Evolutionary conservation across 2,113 vertebrate genomes (phyloP).

Genomic region (Pterocles gutturalis): DNA sequence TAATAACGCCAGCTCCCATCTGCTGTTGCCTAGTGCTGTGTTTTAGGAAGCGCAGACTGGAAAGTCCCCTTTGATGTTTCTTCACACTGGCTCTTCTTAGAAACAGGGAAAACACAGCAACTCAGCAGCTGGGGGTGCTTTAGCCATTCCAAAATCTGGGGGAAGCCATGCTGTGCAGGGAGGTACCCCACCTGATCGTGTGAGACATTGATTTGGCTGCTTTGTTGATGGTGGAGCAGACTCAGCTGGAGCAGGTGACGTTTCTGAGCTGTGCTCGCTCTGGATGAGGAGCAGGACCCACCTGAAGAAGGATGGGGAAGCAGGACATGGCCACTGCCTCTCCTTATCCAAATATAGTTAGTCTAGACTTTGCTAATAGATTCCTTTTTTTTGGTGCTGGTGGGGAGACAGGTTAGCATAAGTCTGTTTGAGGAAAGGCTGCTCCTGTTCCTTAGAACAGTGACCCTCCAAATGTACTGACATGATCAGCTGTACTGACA

Average conservation of each 20-base stretch:
- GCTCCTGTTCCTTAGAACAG: neutral
- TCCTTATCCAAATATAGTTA: neutral
- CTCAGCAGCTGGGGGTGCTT: neutral
- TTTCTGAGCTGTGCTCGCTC: neutral
- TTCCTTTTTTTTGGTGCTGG: neutral
- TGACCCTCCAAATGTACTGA: neutral
- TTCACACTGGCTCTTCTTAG: neutral
- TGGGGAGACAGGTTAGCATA: neutral
- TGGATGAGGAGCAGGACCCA: neutral
- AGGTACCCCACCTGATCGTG: neutral
- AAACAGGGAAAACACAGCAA: neutral
- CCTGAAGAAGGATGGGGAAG: neutral
- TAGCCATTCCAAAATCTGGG: neutral
- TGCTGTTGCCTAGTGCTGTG: neutral
- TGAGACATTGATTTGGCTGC: neutral
- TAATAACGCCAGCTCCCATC: neutral
- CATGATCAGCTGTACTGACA: neutral
- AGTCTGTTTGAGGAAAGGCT: neutral
- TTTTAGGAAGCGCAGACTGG: neutral
- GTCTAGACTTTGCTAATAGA: neutral
- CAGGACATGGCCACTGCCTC: neutral
- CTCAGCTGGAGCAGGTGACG: neutral
- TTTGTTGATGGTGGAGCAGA: neutral
- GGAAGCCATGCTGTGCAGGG: neutral
- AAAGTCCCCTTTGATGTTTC: constrained; percentile 48